Evolutionary conservation across 2,797 vertebrate genomes (phyloP), one percentile per base, ranked within the genome.

Genomic region (Loris lydekkerianus): DNA sequence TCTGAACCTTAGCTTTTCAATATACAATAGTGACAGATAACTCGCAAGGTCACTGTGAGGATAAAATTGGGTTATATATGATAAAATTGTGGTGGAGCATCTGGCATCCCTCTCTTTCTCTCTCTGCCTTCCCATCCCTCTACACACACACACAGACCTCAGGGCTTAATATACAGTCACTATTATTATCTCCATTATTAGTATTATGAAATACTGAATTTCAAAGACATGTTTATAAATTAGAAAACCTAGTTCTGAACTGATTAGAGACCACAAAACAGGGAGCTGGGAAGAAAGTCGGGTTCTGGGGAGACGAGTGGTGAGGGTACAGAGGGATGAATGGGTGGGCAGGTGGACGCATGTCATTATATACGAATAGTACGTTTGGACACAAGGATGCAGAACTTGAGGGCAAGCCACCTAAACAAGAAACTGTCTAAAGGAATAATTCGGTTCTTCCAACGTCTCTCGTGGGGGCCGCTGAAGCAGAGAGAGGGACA

Each of bases 241-340:
- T 81, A 88, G 58, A 37, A 78, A 93, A 53, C 13, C 72, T 88
- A 69, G 18, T 49, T 94, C 43, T 91, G 58, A 88, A 86, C n/a
- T 81, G 43, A 77, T 65, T 15, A 37, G 69, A 94, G 46, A 56
- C 17, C 46, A 77, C 29, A 29, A 27, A 82, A 60, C 18, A 43
- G 37, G 46, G 6, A n/a, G 56, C 14, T 25, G 10, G 46, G 3
- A 56, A 56, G 53, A 89, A 25, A 46, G 27, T 77, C 40, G 69
- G 60, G 46, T 77, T 77, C 73, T 10, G 80, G n/a, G 85, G 34
- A 88, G 37, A 65, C 46, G 31, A n/a, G 69, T 37, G 46, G n/a
- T 90, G 11, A 58, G 6, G 17, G 49, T 17, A 61, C 4, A 17
- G 63, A n/a, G 25, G 63, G 17, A 21, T 60, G 67, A 25, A 15